A percentile compares a stretch with the other conserved stretches of the same genome.
These are phyloP conservation scores for Pristionchus japonicus DNA, from an alignment of 2,888 invertebrate genomes.

Conservation along the genomic window DNA sequence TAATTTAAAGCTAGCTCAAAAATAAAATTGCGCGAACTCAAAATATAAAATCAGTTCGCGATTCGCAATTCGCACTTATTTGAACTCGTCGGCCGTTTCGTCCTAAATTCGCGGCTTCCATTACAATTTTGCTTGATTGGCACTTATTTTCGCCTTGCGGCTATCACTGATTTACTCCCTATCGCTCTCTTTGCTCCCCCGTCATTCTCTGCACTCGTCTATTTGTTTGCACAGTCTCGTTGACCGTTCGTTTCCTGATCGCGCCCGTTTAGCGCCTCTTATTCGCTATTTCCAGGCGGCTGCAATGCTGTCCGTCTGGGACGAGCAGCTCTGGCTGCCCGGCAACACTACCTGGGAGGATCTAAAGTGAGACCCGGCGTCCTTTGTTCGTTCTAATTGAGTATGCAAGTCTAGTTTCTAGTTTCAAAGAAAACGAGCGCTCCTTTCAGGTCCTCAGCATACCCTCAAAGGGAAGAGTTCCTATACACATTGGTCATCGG, in stretches of 20 bases:
- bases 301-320: constrained; percentile 55
- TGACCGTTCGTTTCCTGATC: constrained; percentile 9
- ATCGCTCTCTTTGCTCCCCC: no score
- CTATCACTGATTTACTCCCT: background rate
- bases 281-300: background rate
- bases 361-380: constrained; percentile 53
- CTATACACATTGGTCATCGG: background rate
- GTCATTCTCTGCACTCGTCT: background rate
- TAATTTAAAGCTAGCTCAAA: no score
- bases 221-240: constrained; percentile 12
- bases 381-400: background rate
- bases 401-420: background rate
- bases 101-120: background rate
- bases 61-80: background rate
- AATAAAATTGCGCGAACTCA: background rate
- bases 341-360: constrained; percentile 67
- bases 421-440: background rate
- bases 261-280: background rate
- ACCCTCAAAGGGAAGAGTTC: constrained; percentile 42
- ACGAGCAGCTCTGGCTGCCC: constrained; percentile 70
- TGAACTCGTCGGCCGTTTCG: background rate
- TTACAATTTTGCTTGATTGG: background rate
- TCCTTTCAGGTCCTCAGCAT: background rate
- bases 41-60: constrained; percentile 7
- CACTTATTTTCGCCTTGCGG: background rate